Evolutionary conservation across 2,888 invertebrate species (phyloP).

Genomic region (Tanytarsus gracilentus): DNA sequence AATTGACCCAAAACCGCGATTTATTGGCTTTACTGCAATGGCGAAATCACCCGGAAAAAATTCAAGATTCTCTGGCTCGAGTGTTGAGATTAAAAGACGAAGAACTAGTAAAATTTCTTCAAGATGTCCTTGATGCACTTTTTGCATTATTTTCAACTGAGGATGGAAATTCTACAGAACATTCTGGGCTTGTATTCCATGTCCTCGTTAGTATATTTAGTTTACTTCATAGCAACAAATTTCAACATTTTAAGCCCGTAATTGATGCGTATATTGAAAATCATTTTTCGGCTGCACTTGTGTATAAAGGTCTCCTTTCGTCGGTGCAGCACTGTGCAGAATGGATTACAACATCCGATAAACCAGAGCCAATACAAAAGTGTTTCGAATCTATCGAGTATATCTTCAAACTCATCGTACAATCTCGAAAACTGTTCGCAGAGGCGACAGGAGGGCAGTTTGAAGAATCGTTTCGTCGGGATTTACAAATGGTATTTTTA

Average conservation of each 20-base stretch:
- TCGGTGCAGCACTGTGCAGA: slow-evolving; percentile 87
- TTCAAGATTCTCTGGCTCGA: slow-evolving; percentile 74
- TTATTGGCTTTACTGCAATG: slow-evolving; percentile 81
- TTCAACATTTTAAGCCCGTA: slow-evolving; percentile 89
- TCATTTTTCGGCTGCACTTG: slow-evolving; percentile 89
- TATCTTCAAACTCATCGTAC: slow-evolving; percentile 85
- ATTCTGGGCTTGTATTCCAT: slow-evolving; percentile 85
- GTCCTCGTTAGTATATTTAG: slow-evolving; percentile 88
- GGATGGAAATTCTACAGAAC: slow-evolving; percentile 79
- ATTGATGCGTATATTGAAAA: slow-evolving; percentile 89
- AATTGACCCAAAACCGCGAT: slow-evolving; percentile 91
- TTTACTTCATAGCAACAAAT: slow-evolving; percentile 78
- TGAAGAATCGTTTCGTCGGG: slow-evolving; percentile 76
- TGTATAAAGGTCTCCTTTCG: slow-evolving; percentile 81
- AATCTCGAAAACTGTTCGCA: slow-evolving; percentile 74
- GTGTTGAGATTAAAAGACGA: slow-evolving; percentile 77
- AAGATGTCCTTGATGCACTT: slow-evolving; percentile 86
- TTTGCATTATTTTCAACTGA: slow-evolving; percentile 91
- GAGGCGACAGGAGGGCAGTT: slow-evolving; percentile 81
- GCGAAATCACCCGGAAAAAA: slow-evolving; percentile 80
- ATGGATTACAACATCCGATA: slow-evolving; percentile 74
- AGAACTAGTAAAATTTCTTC: slow-evolving; percentile 88
- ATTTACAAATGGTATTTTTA: slow-evolving; percentile 69
- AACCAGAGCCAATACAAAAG: slow-evolving; percentile 81
- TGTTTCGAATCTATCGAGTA: slow-evolving; percentile 85